These are phyloP conservation scores for Chrysomallon squamiferum DNA, from an alignment of 1,140 invertebrate genomes.

Conservation along the genomic window DNA sequence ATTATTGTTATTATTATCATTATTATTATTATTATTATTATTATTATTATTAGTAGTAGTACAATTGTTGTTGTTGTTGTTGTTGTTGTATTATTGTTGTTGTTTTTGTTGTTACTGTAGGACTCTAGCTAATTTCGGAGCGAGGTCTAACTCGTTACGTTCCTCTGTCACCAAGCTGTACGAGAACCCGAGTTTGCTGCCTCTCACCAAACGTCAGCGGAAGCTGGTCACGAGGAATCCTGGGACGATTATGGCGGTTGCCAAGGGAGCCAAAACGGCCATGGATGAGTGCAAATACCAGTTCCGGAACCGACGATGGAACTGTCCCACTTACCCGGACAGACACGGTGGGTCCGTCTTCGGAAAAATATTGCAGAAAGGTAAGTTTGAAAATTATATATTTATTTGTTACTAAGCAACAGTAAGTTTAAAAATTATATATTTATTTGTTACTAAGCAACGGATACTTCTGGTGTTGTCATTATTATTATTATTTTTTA, in stretches of 20 bases:
- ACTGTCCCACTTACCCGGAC: conserved; percentile 56
- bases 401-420: too few species aligned
- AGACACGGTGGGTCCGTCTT: conserved; percentile 53
- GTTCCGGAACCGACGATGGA: conserved; percentile 61
- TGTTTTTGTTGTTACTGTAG: conserved; percentile 23
- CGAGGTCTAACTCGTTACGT: conserved; percentile 46
- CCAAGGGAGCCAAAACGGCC: conserved; percentile 56
- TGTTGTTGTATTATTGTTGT: too few species aligned
- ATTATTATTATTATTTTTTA: too few species aligned
- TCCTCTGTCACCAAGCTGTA: conserved; percentile 43
- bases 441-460: too few species aligned
- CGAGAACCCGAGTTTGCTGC: conserved; percentile 52
- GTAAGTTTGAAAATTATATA: too few species aligned
- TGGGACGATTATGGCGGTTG: conserved; percentile 58
- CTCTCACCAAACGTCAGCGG: conserved; percentile 56
- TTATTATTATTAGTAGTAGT: too few species aligned
- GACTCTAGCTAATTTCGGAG: conserved; percentile 51
- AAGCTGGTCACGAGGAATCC: conserved; percentile 56
- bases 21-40: too few species aligned
- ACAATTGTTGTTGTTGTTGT: too few species aligned
- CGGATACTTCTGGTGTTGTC: too few species aligned
- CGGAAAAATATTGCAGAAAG: conserved; percentile 58
- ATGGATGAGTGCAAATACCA: conserved; percentile 62
- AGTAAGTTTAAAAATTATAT: too few species aligned
- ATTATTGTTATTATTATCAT: too few species aligned